Conservation (phyloP, 1,140 invertebrate species). For the Polypedilum pembai region DNA sequence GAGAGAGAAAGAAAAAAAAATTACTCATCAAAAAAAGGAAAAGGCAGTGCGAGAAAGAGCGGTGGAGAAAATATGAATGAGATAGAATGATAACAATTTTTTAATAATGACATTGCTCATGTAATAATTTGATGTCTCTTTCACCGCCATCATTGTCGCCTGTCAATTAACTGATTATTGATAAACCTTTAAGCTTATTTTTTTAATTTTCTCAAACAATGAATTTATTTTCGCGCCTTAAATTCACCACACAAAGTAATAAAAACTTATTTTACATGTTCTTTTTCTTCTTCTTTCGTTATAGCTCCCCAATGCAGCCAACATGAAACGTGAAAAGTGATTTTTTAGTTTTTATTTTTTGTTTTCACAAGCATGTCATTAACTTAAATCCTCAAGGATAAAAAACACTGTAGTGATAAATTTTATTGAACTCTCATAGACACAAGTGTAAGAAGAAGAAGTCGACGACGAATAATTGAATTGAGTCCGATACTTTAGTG, state of each 20-base stretch:
- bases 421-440: background rate
- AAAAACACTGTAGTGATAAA: constrained; percentile 12
- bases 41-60: too few relatives aligned
- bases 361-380: constrained; percentile 3
- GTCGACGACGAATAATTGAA: background rate
- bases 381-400: constrained; percentile 13
- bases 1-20: background rate
- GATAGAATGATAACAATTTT: background rate
- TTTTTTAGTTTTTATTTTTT: background rate
- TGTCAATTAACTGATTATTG: background rate
- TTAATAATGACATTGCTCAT: constrained; percentile 7
- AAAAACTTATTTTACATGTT: constrained; percentile 8
- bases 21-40: background rate
- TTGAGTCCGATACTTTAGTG: too few relatives aligned
- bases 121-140: constrained; percentile 1
- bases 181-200: background rate
- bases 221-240: background rate
- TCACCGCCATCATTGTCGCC: background rate
- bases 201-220: background rate
- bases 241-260: background rate
- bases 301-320: background rate
- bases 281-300: background rate
- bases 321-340: constrained; percentile 17
- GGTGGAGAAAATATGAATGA: background rate
- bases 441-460: background rate